Evolutionary conservation across 2,113 vertebrate species (phyloP), one percentile per base, ranked within the genome.

Genomic region (Glaucidium brasilianum): DNA sequence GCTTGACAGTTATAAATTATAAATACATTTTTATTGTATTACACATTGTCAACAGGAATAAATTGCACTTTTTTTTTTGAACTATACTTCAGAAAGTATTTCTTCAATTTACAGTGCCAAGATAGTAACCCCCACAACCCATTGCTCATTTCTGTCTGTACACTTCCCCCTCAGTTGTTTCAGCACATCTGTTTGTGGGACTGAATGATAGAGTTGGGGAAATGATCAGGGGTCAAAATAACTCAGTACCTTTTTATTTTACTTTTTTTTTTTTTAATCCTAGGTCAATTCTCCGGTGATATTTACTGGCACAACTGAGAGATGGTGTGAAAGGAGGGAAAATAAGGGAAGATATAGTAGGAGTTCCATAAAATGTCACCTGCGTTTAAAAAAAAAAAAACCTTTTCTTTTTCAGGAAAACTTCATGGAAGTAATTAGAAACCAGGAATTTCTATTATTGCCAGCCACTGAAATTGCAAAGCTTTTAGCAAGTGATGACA

Each of bases 351-450:
- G 47, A 50, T 50, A 13, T 1, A 89, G 26, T 37, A 67, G 35
- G 20, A 59, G 30, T 78, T 89, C 68, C 26, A 53, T 55, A 45
- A 77, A 87, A 90, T 27, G 58, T 62, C 21, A 19, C 27, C 25
- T 90, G 12, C 92, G 88, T 82, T 88, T 45, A 14, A 41, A 45
- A 45, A 45, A 43, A 43, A 88, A 93, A 77, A 79, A 50, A 81
- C 43, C 60, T 93, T 78, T 64, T 96, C 58, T 90, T 93, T 92
- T 97, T 91, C 96, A 99, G 99, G 99, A 99, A 85, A 98, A 99
- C 97, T 99, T 99, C 96, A 98, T 99, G 98, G 99, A 99, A 95
- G 99, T 99, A 85, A 99, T 99, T 77, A 98, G 98, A 96, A 99
- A 99, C 97, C 99, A 99, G 96, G 99, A 99, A 97, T 99, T 99